These are phyloP conservation scores for Halcyon malimbica DNA, from an alignment of 2,113 vertebrate species.

Conservation along the genomic window DNA sequence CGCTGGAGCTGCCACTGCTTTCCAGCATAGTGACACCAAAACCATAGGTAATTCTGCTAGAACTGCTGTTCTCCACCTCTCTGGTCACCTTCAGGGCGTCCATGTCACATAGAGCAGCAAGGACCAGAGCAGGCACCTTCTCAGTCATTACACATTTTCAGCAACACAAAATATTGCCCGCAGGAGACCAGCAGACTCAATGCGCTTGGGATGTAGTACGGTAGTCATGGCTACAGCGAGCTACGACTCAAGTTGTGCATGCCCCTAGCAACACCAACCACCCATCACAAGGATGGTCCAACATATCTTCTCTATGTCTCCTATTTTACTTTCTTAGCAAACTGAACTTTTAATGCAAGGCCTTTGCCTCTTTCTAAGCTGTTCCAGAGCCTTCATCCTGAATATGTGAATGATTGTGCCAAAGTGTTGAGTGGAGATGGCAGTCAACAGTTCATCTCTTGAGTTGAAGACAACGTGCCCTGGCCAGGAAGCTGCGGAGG, in stretches of 20 bases:
- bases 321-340: not conserved
- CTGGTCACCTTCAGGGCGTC: not conserved
- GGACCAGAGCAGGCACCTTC: not conserved
- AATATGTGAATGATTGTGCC: not conserved
- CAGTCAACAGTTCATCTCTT: not conserved
- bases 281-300: not conserved
- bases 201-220: rapidly evolving
- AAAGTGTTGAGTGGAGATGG: not conserved
- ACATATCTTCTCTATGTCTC: not conserved
- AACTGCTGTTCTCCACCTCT: not conserved
- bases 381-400: not conserved
- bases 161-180: not conserved
- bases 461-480: not conserved
- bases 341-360: not conserved
- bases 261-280: not conserved
- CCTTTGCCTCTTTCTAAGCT: not conserved
- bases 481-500: not conserved
- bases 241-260: not conserved
- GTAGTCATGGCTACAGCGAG: rapidly evolving
- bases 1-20: not conserved
- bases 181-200: not conserved
- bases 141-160: not conserved
- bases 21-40: not conserved
- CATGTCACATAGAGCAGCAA: not conserved
- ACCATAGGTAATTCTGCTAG: not conserved